phyloP scores from a whole-genome alignment of 2,797 vertebrate genomes.

The Moxostoma hubbsi region DNA sequence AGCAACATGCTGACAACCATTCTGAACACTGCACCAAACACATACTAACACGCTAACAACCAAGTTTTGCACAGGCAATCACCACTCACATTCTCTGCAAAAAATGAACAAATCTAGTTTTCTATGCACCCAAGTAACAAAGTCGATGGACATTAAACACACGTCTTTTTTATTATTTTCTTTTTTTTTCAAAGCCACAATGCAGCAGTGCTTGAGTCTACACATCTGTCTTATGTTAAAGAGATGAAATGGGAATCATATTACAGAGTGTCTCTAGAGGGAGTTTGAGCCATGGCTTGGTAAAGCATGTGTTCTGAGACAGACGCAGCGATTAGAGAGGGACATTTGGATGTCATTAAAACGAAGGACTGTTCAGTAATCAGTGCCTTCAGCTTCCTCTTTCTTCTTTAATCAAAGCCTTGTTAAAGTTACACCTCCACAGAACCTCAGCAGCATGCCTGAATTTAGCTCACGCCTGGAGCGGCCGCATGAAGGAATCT shows the following conservation, averaged over 20 bases:
- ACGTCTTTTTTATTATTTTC: no score
- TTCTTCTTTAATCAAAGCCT: constrained; percentile 41
- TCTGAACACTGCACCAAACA: background rate
- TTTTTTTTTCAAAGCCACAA: constrained; percentile 18
- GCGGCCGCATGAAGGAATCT: constrained; percentile 10
- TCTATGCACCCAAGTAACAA: background rate
- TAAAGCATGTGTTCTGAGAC: background rate
- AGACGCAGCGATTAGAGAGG: constrained; percentile 9
- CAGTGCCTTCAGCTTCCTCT: constrained; percentile 30
- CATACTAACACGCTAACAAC: background rate
- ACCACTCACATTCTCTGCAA: background rate
- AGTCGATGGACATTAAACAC: background rate
- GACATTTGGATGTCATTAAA: constrained; percentile 59
- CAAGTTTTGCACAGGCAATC: background rate
- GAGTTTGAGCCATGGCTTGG: background rate
- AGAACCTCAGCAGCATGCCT: constrained; percentile 3
- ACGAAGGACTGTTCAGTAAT: constrained; percentile 33
- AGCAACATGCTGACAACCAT: background rate
- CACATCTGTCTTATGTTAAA: constrained; percentile 42
- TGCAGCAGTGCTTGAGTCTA: constrained; percentile 1
- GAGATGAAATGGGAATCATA: constrained; percentile 9
- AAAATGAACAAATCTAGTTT: background rate
- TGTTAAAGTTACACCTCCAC: constrained; percentile 7
- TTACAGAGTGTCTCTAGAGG: constrained; percentile 33
- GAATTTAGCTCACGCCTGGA: constrained; percentile 16